A percentile compares a stretch with the other conserved stretches of the same genome.
Conservation (phyloP, 2,888 invertebrate genomes). For the Morpho deidamia region DNA sequence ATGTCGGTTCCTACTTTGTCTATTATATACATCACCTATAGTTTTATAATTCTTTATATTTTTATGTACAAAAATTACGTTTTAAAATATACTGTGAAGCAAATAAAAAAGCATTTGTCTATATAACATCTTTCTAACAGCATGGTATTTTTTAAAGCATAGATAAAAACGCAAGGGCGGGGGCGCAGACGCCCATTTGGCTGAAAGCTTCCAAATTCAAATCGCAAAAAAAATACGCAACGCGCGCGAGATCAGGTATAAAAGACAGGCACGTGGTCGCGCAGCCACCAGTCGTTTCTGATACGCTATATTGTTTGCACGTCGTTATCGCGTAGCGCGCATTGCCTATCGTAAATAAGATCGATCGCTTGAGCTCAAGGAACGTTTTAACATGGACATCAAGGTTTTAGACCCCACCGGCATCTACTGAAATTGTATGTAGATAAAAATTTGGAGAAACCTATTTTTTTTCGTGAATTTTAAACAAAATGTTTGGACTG, state of each 20-base stretch:
- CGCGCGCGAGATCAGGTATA: conserved; percentile 61
- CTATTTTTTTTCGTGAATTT: conserved; percentile 13
- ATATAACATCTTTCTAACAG: conserved; percentile 23
- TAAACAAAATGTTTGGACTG: conserved; percentile 24
- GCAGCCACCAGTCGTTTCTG: conserved; percentile 58
- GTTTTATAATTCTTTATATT: too few relatives aligned
- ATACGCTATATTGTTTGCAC: conserved; percentile 46
- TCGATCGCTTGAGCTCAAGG: conserved; percentile 58
- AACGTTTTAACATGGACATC: conserved; percentile 56
- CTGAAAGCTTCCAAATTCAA: conserved; percentile 76
- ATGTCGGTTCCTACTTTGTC: too few relatives aligned
- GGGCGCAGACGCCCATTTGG: conserved; percentile 64
- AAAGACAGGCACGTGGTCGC: conserved; percentile 64
- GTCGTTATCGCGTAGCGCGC: conserved; percentile 46
- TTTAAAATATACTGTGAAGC: too few relatives aligned
- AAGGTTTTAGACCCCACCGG: conserved; percentile 72
- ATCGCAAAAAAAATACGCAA: conserved; percentile 73
- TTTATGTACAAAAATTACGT: conserved; percentile 2
- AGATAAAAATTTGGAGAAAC: conserved; percentile 28
- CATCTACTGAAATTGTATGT: conserved; percentile 47
- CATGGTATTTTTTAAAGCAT: conserved; percentile 45
- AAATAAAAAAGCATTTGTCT: too few relatives aligned
- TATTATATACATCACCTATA: too few relatives aligned
- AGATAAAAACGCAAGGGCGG: conserved; percentile 55
- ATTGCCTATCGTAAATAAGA: conserved; percentile 63